phyloP scores from a whole-genome alignment of 2,797 vertebrate genomes.

The Helarctos malayanus region DNA sequence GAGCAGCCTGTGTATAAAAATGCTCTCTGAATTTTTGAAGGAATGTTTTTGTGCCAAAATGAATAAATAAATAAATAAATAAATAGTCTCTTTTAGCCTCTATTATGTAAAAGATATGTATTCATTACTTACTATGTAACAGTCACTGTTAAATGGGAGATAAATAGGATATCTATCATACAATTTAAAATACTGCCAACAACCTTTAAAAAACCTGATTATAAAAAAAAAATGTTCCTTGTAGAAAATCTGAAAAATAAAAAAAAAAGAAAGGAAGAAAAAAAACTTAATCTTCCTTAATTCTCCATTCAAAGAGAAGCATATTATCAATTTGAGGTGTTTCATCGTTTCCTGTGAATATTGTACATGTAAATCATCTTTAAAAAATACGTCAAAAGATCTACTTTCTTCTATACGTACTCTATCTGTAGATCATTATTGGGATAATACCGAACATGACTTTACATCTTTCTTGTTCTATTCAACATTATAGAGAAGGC shows the following conservation, averaged over 20 bases:
- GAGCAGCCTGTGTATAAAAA: background rate
- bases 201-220: background rate
- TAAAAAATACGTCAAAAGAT: background rate
- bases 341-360: background rate
- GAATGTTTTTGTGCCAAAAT: constrained; percentile 58
- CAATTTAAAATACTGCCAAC: background rate
- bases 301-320: background rate
- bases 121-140: background rate
- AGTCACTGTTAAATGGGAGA: background rate
- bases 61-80: constrained; percentile 51
- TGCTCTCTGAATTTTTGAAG: background rate
- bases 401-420: background rate
- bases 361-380: background rate
- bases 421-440: background rate
- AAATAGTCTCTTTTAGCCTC: background rate
- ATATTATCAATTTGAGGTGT: background rate
- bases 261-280: background rate
- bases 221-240: background rate
- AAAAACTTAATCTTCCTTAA: background rate
- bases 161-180: background rate
- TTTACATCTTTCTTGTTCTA: background rate
- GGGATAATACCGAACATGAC: background rate
- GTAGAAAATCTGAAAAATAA: constrained; percentile 15
- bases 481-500: background rate
- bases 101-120: constrained; percentile 32